Evolutionary conservation across 2,888 invertebrate species (phyloP), one percentile per base, ranked within the genome.

Genomic region (Arrhopalites spinosus): DNA sequence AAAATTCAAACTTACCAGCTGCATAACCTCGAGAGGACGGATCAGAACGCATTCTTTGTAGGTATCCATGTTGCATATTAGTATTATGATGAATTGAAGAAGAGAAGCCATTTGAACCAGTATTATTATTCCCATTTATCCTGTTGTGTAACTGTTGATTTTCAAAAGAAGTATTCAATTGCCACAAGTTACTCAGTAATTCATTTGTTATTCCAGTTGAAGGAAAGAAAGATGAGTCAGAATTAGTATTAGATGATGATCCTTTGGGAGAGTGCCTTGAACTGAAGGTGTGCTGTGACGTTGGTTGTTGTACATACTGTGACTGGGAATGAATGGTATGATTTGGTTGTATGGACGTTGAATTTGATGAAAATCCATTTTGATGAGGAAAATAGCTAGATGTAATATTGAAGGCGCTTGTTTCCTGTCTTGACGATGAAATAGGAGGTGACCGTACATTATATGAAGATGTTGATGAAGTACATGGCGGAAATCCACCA

Each of bases 41-140:
- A 64, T 82, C 82, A 27, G 81, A 80, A 13, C 80, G 75, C 79
- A 82, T 80, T 68, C 82, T 64, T 47, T 79, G 81, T n/a, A 80
- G 53, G 43, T 75, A 81, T 36, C 77, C 78, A 30, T 79, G 79
- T 15, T 77, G 75, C 15, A 53, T 2, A 13, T 25, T 27, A 74
- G 61, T 23, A 56, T 15, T 13, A 27, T 59, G 71, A 71, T 71
- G 56, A 30, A 59, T 59, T 56, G 59, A 59, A 43, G 59, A 30
- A 27, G 72, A 29, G 47, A 64, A 72, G 43, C 59, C 30, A 45
- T 23, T 23, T 20, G 63, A 15, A 63, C 25, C 11, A 36, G 36
- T 3, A 36, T 36, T 36, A 36, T 36, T 36, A 36, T 36, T 72
- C n/a, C 63, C 63, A 25, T 11, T 45, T 3, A 47, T 61, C 47